Percentiles rank a stretch among this genome's conserved stretches.
Conservation (phyloP, 2,113 vertebrate species). For the Lophius piscatorius region DNA sequence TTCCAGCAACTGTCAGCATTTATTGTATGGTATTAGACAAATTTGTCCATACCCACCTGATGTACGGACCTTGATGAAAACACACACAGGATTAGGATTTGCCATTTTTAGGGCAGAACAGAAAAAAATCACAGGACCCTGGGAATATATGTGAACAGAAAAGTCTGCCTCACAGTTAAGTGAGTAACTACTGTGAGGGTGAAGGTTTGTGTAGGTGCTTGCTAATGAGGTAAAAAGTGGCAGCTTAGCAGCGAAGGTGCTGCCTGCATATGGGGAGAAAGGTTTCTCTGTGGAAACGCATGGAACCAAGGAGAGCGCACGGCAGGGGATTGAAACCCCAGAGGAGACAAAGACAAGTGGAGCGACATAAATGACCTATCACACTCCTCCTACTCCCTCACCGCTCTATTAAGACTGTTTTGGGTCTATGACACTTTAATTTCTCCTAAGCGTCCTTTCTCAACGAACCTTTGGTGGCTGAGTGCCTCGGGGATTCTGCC, state of each 20-base stretch:
- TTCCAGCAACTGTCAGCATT: too few species aligned
- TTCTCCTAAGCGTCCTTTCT: slow-evolving; percentile 9
- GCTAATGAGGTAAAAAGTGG: slow-evolving; percentile 27
- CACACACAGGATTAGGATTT: not conserved
- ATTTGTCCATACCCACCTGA: not conserved
- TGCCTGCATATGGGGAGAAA: slow-evolving; percentile 7
- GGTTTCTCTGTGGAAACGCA: slow-evolving; percentile 26
- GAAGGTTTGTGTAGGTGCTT: slow-evolving; percentile 34
- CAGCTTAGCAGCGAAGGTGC: slow-evolving; percentile 9
- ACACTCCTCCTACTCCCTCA: slow-evolving; percentile 6
- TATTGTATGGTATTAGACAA: not conserved
- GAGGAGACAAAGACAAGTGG: slow-evolving; percentile 23
- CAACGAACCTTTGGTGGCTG: not conserved
- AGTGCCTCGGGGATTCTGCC: too few species aligned
- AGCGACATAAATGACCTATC: slow-evolving; percentile 25
- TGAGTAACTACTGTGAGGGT: slow-evolving; percentile 16
- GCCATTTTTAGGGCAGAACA: not conserved
- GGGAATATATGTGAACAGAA: slow-evolving; percentile 13
- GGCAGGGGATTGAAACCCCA: slow-evolving; percentile 30
- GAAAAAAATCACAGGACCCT: slow-evolving; percentile 11
- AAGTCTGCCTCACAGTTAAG: slow-evolving; percentile 28
- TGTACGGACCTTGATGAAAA: too few species aligned
- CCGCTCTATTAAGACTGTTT: slow-evolving; percentile 1
- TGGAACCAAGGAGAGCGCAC: slow-evolving; percentile 23
- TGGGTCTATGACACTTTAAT: not conserved